A percentile compares a stretch with the other conserved stretches of the same genome.
Evolutionary conservation across 2,797 vertebrate genomes (phyloP).

Genomic region (Rhinella marina): DNA sequence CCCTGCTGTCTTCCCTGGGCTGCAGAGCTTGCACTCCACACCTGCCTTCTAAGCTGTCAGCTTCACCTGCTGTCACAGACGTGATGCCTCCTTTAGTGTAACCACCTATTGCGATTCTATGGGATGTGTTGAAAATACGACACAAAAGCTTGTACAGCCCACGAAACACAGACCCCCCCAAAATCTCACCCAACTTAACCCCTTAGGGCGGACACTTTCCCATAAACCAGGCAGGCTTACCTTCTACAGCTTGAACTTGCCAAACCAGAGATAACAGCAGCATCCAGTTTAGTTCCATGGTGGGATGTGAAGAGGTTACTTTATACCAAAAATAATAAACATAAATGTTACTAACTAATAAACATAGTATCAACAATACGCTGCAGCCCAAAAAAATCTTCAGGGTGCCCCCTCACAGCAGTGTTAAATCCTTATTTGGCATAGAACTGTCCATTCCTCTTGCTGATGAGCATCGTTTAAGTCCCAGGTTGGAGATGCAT

Average conservation of each 20-base stretch:
- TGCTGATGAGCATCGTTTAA: slow-evolving; percentile 66
- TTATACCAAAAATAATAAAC: slow-evolving; percentile 13
- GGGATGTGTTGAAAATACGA: not conserved
- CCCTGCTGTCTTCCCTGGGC: not conserved
- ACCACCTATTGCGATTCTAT: not conserved
- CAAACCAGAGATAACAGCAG: slow-evolving; percentile 75
- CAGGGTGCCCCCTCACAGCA: slow-evolving; percentile 23
- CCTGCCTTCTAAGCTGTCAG: not conserved
- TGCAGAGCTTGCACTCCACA: slow-evolving; percentile 45
- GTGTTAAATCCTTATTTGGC: slow-evolving; percentile 66
- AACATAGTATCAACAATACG: not conserved
- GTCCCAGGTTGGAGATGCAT: slow-evolving; percentile 67
- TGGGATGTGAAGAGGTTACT: slow-evolving; percentile 53
- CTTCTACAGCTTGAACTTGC: slow-evolving; percentile 74
- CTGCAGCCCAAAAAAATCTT: slow-evolving; percentile 37
- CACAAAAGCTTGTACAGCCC: not conserved
- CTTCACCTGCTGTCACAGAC: not conserved
- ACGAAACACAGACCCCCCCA: not conserved
- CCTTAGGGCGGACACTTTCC: not conserved
- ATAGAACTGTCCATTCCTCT: slow-evolving; percentile 64
- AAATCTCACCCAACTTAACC: not conserved
- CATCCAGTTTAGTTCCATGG: slow-evolving; percentile 70
- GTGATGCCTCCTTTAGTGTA: not conserved
- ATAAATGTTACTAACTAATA: slow-evolving; percentile 20
- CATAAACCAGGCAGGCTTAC: slow-evolving; percentile 61